phyloP scores from a whole-genome alignment of 1,140 invertebrate species.

The Pentalonia nigronervosa region DNA sequence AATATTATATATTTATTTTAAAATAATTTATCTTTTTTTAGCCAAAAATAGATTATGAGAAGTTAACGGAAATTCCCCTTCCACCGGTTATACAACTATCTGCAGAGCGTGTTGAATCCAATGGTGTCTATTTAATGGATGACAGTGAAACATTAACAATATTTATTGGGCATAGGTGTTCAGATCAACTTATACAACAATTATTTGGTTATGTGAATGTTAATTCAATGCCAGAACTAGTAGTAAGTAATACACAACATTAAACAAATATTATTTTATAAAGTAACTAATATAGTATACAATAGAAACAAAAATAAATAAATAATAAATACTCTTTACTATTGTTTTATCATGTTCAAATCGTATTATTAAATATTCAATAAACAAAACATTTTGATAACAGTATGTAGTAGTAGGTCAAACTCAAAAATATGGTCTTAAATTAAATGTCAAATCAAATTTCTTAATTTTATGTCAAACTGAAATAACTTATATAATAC shows the following conservation, averaged over 20 bases:
- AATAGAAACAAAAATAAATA: background rate
- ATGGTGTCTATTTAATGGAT: conserved; percentile 92
- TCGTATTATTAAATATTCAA: no score
- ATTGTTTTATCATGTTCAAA: background rate
- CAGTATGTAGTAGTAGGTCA: no score
- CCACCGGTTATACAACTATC: conserved; percentile 70
- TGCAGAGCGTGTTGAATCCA: conserved; percentile 79
- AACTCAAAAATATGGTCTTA: no score
- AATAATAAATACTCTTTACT: background rate
- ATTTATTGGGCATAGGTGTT: conserved; percentile 84
- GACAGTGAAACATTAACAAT: conserved; percentile 83
- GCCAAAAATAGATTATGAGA: conserved; percentile 62
- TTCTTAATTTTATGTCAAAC: no score
- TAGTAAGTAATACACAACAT: conserved; percentile 66
- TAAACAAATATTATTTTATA: conserved; percentile 4
- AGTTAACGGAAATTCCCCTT: conserved; percentile 62
- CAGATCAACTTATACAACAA: conserved; percentile 77
- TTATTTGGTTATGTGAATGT: conserved; percentile 74
- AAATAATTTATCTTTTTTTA: conserved; percentile 59
- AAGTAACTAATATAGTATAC: background rate
- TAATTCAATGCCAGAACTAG: conserved; percentile 70
- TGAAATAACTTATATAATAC: no score
- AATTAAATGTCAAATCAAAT: no score
- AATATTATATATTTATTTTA: background rate
- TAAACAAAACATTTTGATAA: no score